A percentile compares a stretch with the other conserved stretches of the same genome.
Conservation (phyloP, 2,888 invertebrate species). For the Mythimna impura region DNA sequence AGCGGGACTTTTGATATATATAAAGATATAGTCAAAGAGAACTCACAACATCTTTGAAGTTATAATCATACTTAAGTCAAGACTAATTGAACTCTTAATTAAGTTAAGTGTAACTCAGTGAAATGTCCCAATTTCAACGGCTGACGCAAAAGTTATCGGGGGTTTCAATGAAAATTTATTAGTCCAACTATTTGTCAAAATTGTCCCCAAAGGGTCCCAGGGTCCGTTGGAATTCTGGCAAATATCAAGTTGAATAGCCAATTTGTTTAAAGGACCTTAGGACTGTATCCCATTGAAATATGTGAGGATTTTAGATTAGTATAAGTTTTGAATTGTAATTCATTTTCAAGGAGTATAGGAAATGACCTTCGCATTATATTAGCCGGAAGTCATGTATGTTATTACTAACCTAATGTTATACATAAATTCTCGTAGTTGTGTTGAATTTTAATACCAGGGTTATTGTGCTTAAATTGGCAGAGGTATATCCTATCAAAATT, state of each 20-base stretch:
- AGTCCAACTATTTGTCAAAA: constrained; percentile 89
- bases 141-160: constrained; percentile 85
- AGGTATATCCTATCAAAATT: constrained; percentile 4
- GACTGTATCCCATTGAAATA: constrained; percentile 68
- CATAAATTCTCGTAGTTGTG: constrained; percentile 31
- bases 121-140: constrained; percentile 84
- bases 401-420: constrained; percentile 45
- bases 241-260: constrained; percentile 83
- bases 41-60: constrained; percentile 81
- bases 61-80: constrained; percentile 85
- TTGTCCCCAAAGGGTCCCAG: constrained; percentile 81
- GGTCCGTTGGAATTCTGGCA: constrained; percentile 80
- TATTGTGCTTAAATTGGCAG: constrained; percentile 25
- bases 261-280: constrained; percentile 80
- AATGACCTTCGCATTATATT: constrained; percentile 42
- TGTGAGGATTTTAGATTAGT: constrained; percentile 70
- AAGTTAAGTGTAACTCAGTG: constrained; percentile 84
- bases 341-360: constrained; percentile 52
- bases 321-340: constrained; percentile 56
- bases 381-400: constrained; percentile 44
- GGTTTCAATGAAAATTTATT: constrained; percentile 89
- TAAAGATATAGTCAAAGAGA: constrained; percentile 72
- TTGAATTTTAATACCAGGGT: constrained; percentile 42
- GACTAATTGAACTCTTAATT: constrained; percentile 88
- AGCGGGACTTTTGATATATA: constrained; percentile 65